phyloP scores from a whole-genome alignment of 1,140 invertebrate species.

The Drosophila kepulauana region DNA sequence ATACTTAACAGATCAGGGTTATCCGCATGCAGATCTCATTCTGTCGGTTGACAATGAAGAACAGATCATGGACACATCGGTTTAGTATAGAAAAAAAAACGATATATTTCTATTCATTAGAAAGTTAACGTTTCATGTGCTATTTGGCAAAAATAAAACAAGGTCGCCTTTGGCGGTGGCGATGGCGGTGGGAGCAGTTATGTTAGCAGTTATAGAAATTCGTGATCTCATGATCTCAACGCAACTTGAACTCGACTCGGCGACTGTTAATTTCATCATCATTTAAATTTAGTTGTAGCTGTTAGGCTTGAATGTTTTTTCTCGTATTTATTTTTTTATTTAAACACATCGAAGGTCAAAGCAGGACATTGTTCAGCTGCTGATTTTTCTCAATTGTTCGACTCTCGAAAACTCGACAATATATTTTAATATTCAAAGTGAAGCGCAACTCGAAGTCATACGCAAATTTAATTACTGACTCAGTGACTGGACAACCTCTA shows the following conservation, averaged over 20 bases:
- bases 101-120: conserved; percentile 20
- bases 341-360: conserved; percentile 42
- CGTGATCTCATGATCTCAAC: conserved; percentile 26
- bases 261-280: conserved; percentile 17
- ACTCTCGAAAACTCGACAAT: conserved; percentile 12
- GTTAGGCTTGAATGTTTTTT: neutral
- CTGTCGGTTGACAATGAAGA: conserved; percentile 36
- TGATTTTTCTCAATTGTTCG: conserved; percentile 44
- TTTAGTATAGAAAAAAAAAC: neutral
- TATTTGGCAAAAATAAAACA: conserved; percentile 24
- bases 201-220: neutral
- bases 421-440: conserved; percentile 24
- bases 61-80: conserved; percentile 38
- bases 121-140: conserved; percentile 37
- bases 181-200: conserved; percentile 4
- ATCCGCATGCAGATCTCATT: conserved; percentile 31
- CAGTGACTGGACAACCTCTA: conserved; percentile 28
- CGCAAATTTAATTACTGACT: conserved; percentile 75
- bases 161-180: conserved; percentile 16
- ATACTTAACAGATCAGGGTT: conserved; percentile 25
- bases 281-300: conserved; percentile 17
- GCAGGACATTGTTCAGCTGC: conserved; percentile 43
- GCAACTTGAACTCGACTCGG: conserved; percentile 18
- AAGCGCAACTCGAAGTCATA: conserved; percentile 49
- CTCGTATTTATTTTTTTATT: neutral